Conservation (phyloP, 2,888 invertebrate species). For the Dendrolimus houi region DNA sequence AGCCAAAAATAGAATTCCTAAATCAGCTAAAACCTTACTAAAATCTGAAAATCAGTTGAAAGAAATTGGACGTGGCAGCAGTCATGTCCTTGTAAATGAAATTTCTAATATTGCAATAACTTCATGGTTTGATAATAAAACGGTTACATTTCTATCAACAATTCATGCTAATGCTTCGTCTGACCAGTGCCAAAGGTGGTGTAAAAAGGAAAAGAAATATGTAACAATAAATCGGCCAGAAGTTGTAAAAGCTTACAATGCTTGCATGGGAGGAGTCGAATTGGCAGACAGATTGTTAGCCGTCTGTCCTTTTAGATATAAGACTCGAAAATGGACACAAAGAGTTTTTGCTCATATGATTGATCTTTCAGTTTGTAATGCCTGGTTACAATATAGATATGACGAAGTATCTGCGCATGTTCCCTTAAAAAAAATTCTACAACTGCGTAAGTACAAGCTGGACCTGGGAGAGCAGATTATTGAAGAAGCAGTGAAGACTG, state of each 20-base stretch:
- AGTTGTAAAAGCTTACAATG: conserved; percentile 10
- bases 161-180: conserved; percentile 4
- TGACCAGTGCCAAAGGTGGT: conserved; percentile 1
- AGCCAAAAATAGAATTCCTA: neutral
- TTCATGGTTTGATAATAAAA: conserved; percentile 13
- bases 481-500: neutral
- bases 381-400: conserved; percentile 10
- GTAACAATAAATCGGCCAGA: conserved; percentile 6
- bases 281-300: conserved; percentile 12
- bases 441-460: neutral
- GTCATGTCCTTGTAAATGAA: neutral
- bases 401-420: neutral
- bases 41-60: conserved; percentile 1
- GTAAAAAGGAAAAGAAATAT: neutral
- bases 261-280: conserved; percentile 14
- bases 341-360: conserved; percentile 13
- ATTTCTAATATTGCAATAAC: conserved; percentile 6
- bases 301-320: conserved; percentile 10
- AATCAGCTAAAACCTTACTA: neutral
- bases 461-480: neutral
- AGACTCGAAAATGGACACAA: conserved; percentile 12
- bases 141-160: conserved; percentile 9
- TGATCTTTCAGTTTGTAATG: conserved; percentile 12
- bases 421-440: conserved; percentile 2
- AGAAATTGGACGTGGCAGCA: conserved; percentile 3